Conservation (phyloP, 2,113 vertebrate genomes). For the Rattus rattus region DNA sequence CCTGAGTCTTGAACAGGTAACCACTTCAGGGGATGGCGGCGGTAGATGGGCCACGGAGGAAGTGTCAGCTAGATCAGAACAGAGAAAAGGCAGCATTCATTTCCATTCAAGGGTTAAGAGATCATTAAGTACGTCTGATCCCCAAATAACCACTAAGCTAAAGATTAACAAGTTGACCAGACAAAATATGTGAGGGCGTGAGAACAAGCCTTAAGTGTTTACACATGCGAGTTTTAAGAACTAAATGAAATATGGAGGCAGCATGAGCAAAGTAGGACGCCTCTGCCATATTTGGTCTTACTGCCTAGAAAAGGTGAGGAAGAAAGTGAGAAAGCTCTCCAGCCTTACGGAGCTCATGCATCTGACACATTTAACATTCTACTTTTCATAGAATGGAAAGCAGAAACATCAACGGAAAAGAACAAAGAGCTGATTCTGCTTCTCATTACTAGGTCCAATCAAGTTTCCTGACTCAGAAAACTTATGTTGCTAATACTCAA, state of each 20-base stretch:
- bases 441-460: not conserved
- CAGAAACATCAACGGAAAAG: not conserved
- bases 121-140: not conserved
- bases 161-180: not conserved
- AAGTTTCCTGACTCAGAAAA: constrained; percentile 55
- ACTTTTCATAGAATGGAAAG: not conserved
- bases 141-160: constrained; percentile 36
- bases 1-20: constrained; percentile 90
- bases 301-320: not conserved
- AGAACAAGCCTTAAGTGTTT: not conserved
- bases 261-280: not conserved
- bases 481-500: not conserved
- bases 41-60: constrained; percentile 98
- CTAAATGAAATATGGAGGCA: not conserved
- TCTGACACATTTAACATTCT: not conserved
- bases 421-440: not conserved
- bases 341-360: not conserved
- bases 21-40: constrained; percentile 94
- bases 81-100: constrained; percentile 14
- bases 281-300: not conserved
- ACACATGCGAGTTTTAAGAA: not conserved
- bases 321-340: not conserved
- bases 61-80: constrained; percentile 91
- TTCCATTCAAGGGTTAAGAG: constrained; percentile 17
- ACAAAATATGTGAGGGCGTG: not conserved